Conservation (phyloP, 1,140 invertebrate genomes). For the Drosophila parvula region DNA sequence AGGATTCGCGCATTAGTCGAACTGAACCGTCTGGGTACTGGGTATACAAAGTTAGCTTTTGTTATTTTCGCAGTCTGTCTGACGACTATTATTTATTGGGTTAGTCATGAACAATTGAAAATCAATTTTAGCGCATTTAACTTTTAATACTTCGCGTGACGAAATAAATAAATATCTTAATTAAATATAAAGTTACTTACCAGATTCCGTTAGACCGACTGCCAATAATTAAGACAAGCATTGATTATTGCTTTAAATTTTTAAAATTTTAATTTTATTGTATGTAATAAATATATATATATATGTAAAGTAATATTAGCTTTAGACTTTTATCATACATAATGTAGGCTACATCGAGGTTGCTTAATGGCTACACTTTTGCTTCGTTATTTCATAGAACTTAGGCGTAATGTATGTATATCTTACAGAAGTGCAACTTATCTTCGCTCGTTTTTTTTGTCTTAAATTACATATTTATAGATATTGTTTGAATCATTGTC, state of each 20-base stretch:
- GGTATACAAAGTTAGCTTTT: no score
- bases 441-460: slow-evolving; percentile 30
- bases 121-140: no score
- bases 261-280: slow-evolving; percentile 78
- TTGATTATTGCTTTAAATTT: slow-evolving; percentile 61
- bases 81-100: no score
- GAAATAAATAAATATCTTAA: background rate
- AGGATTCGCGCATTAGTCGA: no score
- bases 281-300: slow-evolving; percentile 80
- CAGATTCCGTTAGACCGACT: no score
- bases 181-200: background rate
- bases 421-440: slow-evolving; percentile 71
- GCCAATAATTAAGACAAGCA: background rate
- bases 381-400: slow-evolving; percentile 62
- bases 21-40: no score
- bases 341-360: slow-evolving; percentile 62
- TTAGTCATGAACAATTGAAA: no score
- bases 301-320: slow-evolving; percentile 61
- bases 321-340: slow-evolving; percentile 72
- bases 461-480: slow-evolving; percentile 62
- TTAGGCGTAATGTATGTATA: slow-evolving; percentile 60
- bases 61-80: no score
- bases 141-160: no score
- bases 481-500: slow-evolving; percentile 70
- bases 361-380: slow-evolving; percentile 67